These are phyloP conservation scores for Ceriagrion tenellum DNA, from an alignment of 2,888 invertebrate species.

Conservation along the genomic window DNA sequence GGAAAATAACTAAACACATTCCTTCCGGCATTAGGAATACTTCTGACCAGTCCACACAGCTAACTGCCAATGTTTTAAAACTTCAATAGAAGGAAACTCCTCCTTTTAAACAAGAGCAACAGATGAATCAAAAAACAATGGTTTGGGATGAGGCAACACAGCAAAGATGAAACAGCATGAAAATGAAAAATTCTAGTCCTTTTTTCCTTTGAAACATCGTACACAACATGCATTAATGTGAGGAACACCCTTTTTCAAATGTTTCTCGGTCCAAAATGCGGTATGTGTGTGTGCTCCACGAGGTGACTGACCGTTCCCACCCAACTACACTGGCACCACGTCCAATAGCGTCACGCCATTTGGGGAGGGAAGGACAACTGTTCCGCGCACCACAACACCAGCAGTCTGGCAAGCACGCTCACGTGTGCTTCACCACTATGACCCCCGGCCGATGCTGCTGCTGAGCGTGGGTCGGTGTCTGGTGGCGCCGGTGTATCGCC, in stretches of 20 bases:
- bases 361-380: neutral
- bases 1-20: conserved; percentile 57
- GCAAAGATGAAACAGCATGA: conserved; percentile 44
- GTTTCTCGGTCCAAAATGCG: conserved; percentile 40
- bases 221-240: conserved; percentile 45
- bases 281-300: neutral
- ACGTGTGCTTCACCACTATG: conserved; percentile 89
- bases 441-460: conserved; percentile 91
- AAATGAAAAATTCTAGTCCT: conserved; percentile 35
- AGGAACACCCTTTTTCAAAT: conserved; percentile 48
- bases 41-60: conserved; percentile 48
- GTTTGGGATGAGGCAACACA: conserved; percentile 27
- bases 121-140: conserved; percentile 39
- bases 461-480: conserved; percentile 73
- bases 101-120: conserved; percentile 38
- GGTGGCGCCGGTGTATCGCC: conserved; percentile 83
- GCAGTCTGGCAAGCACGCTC: conserved; percentile 1
- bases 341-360: neutral
- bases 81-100: conserved; percentile 23
- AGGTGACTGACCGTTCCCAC: neutral
- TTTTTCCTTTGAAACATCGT: conserved; percentile 25
- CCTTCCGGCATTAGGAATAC: conserved; percentile 59
- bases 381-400: neutral
- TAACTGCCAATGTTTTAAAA: conserved; percentile 22
- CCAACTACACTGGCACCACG: conserved; percentile 3